Evolutionary conservation across 2,888 invertebrate species (phyloP).

Genomic region (Oligia latruncula): DNA sequence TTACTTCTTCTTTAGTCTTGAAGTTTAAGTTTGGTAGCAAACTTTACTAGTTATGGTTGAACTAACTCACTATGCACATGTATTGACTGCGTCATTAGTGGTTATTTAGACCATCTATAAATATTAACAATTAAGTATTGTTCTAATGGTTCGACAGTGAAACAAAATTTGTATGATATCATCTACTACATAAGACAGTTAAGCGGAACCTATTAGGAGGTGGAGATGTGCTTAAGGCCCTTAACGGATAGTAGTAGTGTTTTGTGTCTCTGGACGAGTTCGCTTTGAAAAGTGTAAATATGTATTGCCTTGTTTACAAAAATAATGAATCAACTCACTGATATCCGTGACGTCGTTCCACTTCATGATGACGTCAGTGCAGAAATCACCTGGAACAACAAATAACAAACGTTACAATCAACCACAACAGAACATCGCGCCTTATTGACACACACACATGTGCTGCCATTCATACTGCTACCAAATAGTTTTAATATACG

Average conservation of each 20-base stretch:
- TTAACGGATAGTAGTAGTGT: not conserved
- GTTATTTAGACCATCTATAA: slow-evolving; percentile 11
- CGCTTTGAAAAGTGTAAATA: not conserved
- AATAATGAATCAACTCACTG: slow-evolving; percentile 78
- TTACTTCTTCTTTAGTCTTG: too few relatives aligned
- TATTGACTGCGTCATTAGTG: slow-evolving; percentile 14
- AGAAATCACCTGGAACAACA: slow-evolving; percentile 85
- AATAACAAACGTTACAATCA: slow-evolving; percentile 39
- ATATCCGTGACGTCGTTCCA: slow-evolving; percentile 89
- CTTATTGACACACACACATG: slow-evolving; percentile 1
- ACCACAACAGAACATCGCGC: not conserved
- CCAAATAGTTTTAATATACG: not conserved
- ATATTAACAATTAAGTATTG: slow-evolving; percentile 6
- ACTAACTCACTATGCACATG: slow-evolving; percentile 8
- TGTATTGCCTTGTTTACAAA: slow-evolving; percentile 22
- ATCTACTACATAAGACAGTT: too few relatives aligned
- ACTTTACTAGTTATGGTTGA: slow-evolving; percentile 11
- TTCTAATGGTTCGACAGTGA: slow-evolving; percentile 3
- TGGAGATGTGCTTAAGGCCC: not conserved
- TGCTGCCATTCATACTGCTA: not conserved
- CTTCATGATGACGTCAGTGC: slow-evolving; percentile 89
- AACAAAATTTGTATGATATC: not conserved
- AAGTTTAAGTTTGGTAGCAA: slow-evolving; percentile 22
- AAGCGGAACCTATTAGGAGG: too few relatives aligned
- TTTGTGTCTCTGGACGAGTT: not conserved